These are phyloP conservation scores for Mycetomoellerius zeteki DNA, from an alignment of 1,140 invertebrate species.

Conservation along the genomic window DNA sequence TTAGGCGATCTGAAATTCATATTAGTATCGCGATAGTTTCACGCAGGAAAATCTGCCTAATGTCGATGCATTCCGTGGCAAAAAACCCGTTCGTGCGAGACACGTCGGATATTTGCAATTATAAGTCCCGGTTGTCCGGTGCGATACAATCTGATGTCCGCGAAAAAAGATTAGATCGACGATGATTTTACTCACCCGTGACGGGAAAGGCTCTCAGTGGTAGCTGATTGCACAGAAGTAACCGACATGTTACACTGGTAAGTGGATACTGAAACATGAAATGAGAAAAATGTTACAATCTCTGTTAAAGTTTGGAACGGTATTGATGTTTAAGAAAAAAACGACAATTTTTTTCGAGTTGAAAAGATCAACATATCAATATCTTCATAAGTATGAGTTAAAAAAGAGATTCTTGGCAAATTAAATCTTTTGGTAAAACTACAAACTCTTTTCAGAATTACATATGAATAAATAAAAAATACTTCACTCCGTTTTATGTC, in stretches of 20 bases:
- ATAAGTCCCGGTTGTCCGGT: background rate
- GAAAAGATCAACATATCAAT: too few species aligned
- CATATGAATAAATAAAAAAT: background rate
- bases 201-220: conserved; percentile 81
- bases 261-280: conserved; percentile 76
- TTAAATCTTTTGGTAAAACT: background rate
- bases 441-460: background rate
- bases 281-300: conserved; percentile 40
- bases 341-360: background rate
- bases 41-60: background rate
- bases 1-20: background rate
- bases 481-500: background rate
- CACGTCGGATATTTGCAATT: conserved; percentile 34
- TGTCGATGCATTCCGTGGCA: background rate
- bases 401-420: background rate
- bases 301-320: background rate
- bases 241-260: conserved; percentile 80
- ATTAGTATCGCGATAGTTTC: background rate
- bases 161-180: background rate
- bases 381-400: background rate
- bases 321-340: background rate
- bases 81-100: conserved; percentile 18
- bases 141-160: background rate
- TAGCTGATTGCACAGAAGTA: conserved; percentile 80
- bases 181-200: conserved; percentile 78